A percentile compares a stretch with the other conserved stretches of the same genome.
phyloP scores from a whole-genome alignment of 2,113 vertebrate species.

The Alaudala cheleensis region DNA sequence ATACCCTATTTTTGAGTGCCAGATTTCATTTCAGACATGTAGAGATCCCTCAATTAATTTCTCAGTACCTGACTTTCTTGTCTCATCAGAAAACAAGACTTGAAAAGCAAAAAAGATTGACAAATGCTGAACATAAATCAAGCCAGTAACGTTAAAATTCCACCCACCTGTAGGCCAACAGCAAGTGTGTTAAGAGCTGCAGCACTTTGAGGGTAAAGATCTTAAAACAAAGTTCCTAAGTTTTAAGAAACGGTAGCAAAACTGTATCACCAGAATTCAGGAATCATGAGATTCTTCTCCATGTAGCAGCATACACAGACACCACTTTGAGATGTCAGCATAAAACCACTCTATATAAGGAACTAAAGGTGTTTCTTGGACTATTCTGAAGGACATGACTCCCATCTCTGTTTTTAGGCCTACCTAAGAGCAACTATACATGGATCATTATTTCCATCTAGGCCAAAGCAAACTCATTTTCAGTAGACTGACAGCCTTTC shows the following conservation, averaged over 20 bases:
- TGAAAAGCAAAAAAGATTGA: neutral
- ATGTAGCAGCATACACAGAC: fast-evolving
- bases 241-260: neutral
- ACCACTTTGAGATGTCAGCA: neutral
- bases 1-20: neutral
- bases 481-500: neutral
- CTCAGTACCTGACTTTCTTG: neutral
- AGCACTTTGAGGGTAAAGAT: neutral
- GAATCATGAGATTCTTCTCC: neutral
- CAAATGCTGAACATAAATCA: neutral
- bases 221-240: neutral
- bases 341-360: neutral
- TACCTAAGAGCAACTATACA: neutral
- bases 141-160: neutral
- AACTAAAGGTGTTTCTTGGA: neutral
- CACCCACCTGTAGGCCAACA: neutral
- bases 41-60: neutral
- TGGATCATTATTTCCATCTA: neutral
- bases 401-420: neutral
- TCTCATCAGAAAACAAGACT: neutral
- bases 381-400: neutral
- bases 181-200: neutral
- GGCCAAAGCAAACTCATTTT: neutral
- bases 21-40: neutral
- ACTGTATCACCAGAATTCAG: neutral